Base-by-base conservation (phyloP, 1,140 invertebrate genomes). In the Lordiphosa mommai region DNA sequence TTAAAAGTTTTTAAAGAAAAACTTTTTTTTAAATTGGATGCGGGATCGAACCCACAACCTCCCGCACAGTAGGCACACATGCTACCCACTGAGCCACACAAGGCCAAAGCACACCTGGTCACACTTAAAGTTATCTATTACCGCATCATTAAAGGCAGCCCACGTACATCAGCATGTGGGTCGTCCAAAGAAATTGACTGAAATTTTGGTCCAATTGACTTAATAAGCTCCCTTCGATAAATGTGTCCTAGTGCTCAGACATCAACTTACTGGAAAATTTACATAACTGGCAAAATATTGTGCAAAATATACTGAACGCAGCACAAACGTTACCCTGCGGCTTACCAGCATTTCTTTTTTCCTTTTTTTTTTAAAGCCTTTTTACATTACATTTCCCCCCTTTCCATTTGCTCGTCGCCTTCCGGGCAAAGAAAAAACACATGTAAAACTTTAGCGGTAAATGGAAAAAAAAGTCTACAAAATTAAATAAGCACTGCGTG, bases 231-330 rank as follows among this genome's bases (percentile, higher is more conserved):
- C 63, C n/a, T 27, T 50, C 61, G 36, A 36, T 38, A 36, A 50
- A 56, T 43, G 60, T 17, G 23, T 40, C 29, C 20, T 37, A 8
- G 32, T 48, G 40, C 40, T 29, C 10, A 44, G 48, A 23, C 37
- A 32, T 51, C 48, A 37, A 47, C 61, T 63, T 43, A 36, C 43
- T 32, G 17, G 10, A 5, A 57, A 66, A 67, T 67, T 67, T 67
- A 67, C 63, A 67, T 67, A 67, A 67, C 52, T 66, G 61, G 48
- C 67, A 58, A 67, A 67, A 67, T 67, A 67, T 67, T 67, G 63
- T 67, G 61, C 44, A 53, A 38, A 51, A 46, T 34, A 23, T 27
- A 34, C 63, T 66, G 66, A 66, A 66, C 61, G 63, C 57, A 63
- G 61, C 50, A 48, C 63, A 67, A 67, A 67, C 63, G 63, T 63